phyloP scores from a whole-genome alignment of 37 sponge, comb jelly and placozoan species.

The Aphrocallistes beatrix region DNA sequence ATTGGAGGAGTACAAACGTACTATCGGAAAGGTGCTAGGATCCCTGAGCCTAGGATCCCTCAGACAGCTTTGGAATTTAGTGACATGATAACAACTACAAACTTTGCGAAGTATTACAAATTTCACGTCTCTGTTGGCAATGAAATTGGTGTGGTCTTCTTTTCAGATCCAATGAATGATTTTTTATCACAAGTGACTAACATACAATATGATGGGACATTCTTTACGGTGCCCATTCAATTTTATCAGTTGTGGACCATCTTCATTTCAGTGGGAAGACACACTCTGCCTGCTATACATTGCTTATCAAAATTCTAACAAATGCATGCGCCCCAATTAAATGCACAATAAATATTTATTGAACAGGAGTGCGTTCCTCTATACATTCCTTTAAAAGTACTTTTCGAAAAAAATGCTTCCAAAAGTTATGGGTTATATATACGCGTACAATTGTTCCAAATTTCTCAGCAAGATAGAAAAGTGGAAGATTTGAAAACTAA shows the following conservation, averaged over 20 bases:
- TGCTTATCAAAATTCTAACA: too few relatives aligned
- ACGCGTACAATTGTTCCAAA: too few relatives aligned
- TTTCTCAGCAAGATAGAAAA: too few relatives aligned
- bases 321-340: too few relatives aligned
- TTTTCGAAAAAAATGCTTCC: too few relatives aligned
- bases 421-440: too few relatives aligned
- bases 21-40: too few relatives aligned
- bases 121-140: not conserved
- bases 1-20: too few relatives aligned
- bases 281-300: not conserved
- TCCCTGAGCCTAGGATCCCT: not conserved
- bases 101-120: not conserved
- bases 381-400: too few relatives aligned
- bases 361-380: too few relatives aligned
- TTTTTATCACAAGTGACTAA: not conserved
- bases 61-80: not conserved
- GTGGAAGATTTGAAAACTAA: too few relatives aligned
- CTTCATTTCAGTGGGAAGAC: not conserved
- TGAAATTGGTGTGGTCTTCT: not conserved
- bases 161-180: not conserved
- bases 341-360: too few relatives aligned
- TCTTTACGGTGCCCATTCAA: not conserved
- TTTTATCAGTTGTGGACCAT: constrained; percentile 3
- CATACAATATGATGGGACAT: not conserved
- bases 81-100: constrained; percentile 1